These are phyloP conservation scores for Leptopilina boulardi DNA, from an alignment of 1,140 invertebrate genomes.

Conservation along the genomic window DNA sequence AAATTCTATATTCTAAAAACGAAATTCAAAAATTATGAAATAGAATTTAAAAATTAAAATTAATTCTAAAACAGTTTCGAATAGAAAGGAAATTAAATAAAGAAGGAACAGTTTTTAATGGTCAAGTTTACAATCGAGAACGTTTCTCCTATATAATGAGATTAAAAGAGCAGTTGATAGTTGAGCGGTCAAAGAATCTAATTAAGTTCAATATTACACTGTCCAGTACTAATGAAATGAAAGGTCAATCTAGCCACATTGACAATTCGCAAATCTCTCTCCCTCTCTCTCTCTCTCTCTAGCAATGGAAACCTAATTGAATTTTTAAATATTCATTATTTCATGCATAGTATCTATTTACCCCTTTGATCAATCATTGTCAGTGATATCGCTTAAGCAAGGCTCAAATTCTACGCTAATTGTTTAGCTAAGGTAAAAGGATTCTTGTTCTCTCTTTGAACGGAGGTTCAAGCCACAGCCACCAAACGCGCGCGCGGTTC, in stretches of 20 bases:
- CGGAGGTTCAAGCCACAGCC: background rate
- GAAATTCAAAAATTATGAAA: no score
- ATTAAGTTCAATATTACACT: background rate
- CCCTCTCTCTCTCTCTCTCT: no score
- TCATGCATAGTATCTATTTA: background rate
- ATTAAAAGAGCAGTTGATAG: no score
- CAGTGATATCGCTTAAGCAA: slow-evolving; percentile 4
- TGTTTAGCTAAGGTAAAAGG: slow-evolving; percentile 33
- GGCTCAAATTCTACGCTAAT: slow-evolving; percentile 17
- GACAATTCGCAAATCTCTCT: background rate
- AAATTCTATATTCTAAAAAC: no score
- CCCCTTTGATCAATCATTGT: slow-evolving; percentile 30
- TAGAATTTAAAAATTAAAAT: no score
- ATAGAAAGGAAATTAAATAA: no score
- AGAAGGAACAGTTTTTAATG: no score
- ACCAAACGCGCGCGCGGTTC: background rate
- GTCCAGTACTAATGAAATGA: background rate
- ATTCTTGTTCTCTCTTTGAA: slow-evolving; percentile 31
- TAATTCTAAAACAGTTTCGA: no score
- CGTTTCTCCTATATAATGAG: no score
- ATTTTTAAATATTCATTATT: slow-evolving; percentile 4
- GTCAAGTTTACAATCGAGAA: no score
- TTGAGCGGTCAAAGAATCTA: no score
- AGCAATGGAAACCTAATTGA: background rate
- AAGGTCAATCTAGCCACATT: background rate